Percentiles rank a stretch among this genome's conserved stretches.
Evolutionary conservation across 2,113 vertebrate species (phyloP).

Genomic region (Desmodus rotundus): DNA sequence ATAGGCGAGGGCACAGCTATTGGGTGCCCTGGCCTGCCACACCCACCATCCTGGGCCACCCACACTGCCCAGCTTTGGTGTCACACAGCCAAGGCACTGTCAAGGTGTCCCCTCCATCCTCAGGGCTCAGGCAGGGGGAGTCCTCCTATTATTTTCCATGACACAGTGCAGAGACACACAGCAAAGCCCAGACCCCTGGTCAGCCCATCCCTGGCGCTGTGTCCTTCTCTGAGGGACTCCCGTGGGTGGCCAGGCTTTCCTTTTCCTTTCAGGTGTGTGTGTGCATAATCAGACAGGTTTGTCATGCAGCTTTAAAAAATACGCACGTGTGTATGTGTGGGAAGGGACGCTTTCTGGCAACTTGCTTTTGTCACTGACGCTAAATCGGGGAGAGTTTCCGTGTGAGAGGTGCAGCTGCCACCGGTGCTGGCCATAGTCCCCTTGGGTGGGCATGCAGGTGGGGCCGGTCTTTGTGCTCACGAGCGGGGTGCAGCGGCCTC

Average conservation of each 20-base stretch:
- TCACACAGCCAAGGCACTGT: neutral
- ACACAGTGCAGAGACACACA: neutral
- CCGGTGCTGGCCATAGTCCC: neutral
- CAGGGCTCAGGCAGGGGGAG: neutral
- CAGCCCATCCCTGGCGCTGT: neutral
- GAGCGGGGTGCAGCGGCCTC: neutral
- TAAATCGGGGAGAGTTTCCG: neutral
- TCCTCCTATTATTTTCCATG: neutral
- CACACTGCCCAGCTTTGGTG: neutral
- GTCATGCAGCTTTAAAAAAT: neutral
- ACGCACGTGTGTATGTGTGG: neutral
- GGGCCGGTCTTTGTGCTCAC: neutral
- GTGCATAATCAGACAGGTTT: neutral
- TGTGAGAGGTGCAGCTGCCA: neutral
- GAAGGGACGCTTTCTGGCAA: neutral
- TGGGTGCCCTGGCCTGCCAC: neutral
- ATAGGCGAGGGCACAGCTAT: neutral
- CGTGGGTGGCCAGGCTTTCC: neutral
- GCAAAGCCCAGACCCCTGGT: neutral
- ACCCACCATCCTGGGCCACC: neutral
- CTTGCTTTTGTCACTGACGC: neutral
- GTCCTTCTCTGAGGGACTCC: neutral
- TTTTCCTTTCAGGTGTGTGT: no score
- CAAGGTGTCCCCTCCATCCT: neutral
- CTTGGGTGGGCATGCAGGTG: fast-evolving